Percentiles rank a stretch among this genome's conserved stretches.
phyloP scores from a whole-genome alignment of 2,888 invertebrate species.

The Blastobasis lacticolella region DNA sequence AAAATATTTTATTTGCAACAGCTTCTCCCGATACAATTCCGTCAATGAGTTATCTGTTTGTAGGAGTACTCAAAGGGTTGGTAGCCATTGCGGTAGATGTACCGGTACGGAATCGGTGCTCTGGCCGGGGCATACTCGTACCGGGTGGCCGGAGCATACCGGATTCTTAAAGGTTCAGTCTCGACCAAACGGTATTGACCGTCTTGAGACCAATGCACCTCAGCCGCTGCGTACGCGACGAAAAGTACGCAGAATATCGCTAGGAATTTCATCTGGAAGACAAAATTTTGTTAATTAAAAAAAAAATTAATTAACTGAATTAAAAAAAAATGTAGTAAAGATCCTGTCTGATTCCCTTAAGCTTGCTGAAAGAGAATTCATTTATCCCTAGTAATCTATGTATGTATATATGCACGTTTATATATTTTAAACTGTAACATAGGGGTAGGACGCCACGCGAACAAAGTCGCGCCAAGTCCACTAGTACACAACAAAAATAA shows the following conservation, averaged over 20 bases:
- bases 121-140: conserved; percentile 1
- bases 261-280: conserved; percentile 18
- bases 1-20: no score
- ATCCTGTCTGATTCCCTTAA: no score
- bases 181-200: conserved; percentile 18
- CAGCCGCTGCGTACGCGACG: conserved; percentile 10
- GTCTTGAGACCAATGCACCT: conserved; percentile 13
- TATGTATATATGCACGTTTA: no score
- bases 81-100: neutral
- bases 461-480: no score
- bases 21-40: neutral
- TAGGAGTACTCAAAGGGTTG: conserved; percentile 9
- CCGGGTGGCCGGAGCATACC: neutral
- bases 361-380: no score
- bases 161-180: conserved; percentile 6
- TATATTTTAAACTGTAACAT: no score
- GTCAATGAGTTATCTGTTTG: conserved; percentile 1
- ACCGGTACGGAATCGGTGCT: neutral
- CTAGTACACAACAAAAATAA: no score
- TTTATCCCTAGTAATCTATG: no score
- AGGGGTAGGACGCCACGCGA: no score
- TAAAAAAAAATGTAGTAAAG: no score
- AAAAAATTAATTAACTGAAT: no score
- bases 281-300: no score
- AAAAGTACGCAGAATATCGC: conserved; percentile 9